Conservation (phyloP, 2,797 vertebrate species). For the Girardinus metallicus region DNA sequence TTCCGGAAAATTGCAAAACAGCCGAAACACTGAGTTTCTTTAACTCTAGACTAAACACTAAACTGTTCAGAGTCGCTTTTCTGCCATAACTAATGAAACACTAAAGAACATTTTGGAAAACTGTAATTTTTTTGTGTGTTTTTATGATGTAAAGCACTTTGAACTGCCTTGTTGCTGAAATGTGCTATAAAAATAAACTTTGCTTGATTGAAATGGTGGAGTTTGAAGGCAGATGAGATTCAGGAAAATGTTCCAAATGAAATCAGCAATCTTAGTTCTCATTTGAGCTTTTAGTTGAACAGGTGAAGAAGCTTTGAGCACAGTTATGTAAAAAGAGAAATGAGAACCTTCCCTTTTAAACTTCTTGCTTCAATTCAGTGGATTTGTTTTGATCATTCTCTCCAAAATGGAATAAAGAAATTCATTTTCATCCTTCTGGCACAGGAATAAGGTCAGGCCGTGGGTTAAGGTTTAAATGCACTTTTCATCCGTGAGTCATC, state of each 20-base stretch:
- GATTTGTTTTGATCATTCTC: constrained; percentile 36
- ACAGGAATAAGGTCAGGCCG: constrained; percentile 25
- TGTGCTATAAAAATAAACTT: too few species aligned
- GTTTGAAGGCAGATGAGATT: constrained; percentile 11
- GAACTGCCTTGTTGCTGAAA: too few species aligned
- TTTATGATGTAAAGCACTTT: too few species aligned
- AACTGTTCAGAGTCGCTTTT: too few species aligned
- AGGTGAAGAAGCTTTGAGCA: not conserved
- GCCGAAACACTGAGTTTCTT: too few species aligned
- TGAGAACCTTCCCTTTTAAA: not conserved
- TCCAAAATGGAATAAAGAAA: constrained; percentile 28
- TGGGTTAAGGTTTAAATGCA: constrained; percentile 38
- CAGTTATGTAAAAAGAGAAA: not conserved
- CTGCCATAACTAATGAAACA: too few species aligned
- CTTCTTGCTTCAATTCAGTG: constrained; percentile 37
- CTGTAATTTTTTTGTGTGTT: too few species aligned
- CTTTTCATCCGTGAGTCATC: not conserved
- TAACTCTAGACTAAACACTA: too few species aligned
- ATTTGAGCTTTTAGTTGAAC: not conserved
- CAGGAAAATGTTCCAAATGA: constrained; percentile 35
- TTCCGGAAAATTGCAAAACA: too few species aligned
- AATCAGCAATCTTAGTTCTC: not conserved
- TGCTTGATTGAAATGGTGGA: constrained; percentile 5
- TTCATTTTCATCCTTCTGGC: constrained; percentile 28
- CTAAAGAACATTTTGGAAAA: too few species aligned